Percentiles rank a stretch among this genome's conserved stretches.
phyloP scores from a whole-genome alignment of 2,888 invertebrate genomes.

The Phalera bucephala region DNA sequence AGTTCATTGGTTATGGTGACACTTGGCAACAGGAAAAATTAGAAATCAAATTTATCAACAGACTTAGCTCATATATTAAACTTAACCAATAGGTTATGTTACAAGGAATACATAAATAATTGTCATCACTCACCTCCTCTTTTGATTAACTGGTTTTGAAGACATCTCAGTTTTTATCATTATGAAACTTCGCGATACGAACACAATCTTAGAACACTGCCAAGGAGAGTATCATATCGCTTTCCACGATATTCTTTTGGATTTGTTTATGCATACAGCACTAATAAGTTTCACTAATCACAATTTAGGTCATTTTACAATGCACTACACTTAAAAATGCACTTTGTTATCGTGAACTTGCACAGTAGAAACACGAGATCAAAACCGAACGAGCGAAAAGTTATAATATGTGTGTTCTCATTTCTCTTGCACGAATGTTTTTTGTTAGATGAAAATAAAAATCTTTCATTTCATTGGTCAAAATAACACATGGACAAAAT shows the following conservation, averaged over 20 bases:
- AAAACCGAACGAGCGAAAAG: constrained; percentile 32
- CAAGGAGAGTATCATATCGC: constrained; percentile 82
- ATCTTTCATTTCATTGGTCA: constrained; percentile 16
- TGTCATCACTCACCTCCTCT: constrained; percentile 84
- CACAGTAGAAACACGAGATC: constrained; percentile 61
- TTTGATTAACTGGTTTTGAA: constrained; percentile 85
- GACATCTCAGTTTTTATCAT: constrained; percentile 71
- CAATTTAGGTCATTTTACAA: constrained; percentile 77
- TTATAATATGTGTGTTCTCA: constrained; percentile 22
- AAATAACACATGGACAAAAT: fast-evolving
- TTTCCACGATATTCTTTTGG: constrained; percentile 53
- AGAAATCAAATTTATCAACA: constrained; percentile 9
- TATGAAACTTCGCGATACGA: constrained; percentile 75
- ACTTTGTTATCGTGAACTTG: constrained; percentile 75
- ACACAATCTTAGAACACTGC: constrained; percentile 83
- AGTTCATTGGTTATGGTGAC: constrained; percentile 34
- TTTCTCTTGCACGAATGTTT: constrained; percentile 8
- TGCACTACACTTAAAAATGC: constrained; percentile 70
- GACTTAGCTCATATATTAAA: constrained; percentile 3
- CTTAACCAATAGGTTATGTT: constrained; percentile 13
- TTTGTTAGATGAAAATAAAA: background rate
- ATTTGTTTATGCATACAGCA: constrained; percentile 52
- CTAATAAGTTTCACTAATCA: constrained; percentile 60
- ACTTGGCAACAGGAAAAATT: constrained; percentile 37
- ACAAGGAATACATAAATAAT: constrained; percentile 19